Base-by-base conservation (phyloP, 2,797 vertebrate species). In the Paratrypauchen microcephalus region DNA sequence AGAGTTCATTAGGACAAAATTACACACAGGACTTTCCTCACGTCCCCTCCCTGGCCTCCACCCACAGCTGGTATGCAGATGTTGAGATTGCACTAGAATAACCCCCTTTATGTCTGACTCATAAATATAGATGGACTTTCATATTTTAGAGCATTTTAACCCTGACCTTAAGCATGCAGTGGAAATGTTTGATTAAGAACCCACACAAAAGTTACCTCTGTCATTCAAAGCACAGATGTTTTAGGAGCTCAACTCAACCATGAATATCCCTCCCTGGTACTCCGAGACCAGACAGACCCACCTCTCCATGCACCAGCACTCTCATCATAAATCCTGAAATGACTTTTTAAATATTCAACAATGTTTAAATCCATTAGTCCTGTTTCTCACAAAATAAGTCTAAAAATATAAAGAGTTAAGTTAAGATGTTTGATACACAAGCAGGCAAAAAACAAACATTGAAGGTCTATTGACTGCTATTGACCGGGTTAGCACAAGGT, bases 281-380 rank as follows among this genome's bases (percentile, higher is more conserved):
- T 41, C 58, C 1, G 52, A 12, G 68, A 69, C 71, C 75, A 70
- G 69, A 83, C 78, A 83, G 70, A 81, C 77, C 81, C 75, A 76
- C 76, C 70, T 32, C 65, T 70, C 69, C 50, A 64, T 62, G 82
- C 71, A 78, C 55, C 50, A 79, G 60, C 72, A 75, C 73, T 72
- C 39, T 67, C 74, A 71, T 64, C 65, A 62, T 24, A 30, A 70
- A 58, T 39, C 11, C 78, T 76, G 79, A 78, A 71, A 67, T 77
- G 72, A 73, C 69, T 66, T 78, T 57, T 80, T 88, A 89, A 90
- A 92, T 89, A 89, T 89, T 90, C 89, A 86, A 90, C 78, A 71
- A 71, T 68, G 68, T 82, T 86, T 84, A 83, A 86, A 88, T 87
- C 82, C 69, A 56, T 63, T 64, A 60, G 36, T 47, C 39, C 16